Percentiles rank a stretch among this genome's conserved stretches.
These are phyloP conservation scores for Phycodurus eques DNA, from an alignment of 2,113 vertebrate genomes.

Conservation along the genomic window DNA sequence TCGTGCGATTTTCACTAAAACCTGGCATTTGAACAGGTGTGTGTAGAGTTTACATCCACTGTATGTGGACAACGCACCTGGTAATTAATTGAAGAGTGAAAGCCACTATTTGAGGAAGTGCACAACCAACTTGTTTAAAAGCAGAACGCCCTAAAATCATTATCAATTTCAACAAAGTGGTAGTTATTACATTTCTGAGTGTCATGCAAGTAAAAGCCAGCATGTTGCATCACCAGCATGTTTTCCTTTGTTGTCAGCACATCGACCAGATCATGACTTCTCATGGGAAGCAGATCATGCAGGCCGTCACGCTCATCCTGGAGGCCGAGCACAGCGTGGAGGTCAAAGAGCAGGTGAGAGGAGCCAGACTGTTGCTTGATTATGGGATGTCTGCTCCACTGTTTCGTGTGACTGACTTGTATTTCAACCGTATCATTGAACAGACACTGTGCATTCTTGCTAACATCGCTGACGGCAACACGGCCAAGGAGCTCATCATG, in stretches of 20 bases:
- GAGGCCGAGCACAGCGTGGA: constrained; percentile 95
- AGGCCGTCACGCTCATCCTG: constrained; percentile 97
- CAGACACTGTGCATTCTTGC: constrained; percentile 96
- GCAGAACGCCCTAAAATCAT: no score
- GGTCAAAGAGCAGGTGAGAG: constrained; percentile 94
- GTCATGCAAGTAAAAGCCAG: neutral
- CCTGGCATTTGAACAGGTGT: no score
- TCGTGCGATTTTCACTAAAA: no score
- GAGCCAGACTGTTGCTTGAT: neutral
- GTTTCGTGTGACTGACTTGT: neutral
- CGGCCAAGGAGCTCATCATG: constrained; percentile 97
- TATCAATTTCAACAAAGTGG: no score
- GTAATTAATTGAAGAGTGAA: no score
- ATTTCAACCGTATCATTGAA: constrained; percentile 4
- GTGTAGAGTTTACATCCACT: no score
- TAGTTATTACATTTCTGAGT: no score
- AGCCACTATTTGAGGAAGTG: no score
- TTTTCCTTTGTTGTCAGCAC: constrained; percentile 78
- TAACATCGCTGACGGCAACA: constrained; percentile 95
- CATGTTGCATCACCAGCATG: neutral
- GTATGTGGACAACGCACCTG: no score
- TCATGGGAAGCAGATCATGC: constrained; percentile 98
- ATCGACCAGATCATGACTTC: constrained; percentile 99
- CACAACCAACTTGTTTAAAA: no score
- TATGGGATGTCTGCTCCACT: neutral